Evolutionary conservation across 64 coral and sea anemone genomes (phyloP).

Genomic region (Stylophora pistillata): DNA sequence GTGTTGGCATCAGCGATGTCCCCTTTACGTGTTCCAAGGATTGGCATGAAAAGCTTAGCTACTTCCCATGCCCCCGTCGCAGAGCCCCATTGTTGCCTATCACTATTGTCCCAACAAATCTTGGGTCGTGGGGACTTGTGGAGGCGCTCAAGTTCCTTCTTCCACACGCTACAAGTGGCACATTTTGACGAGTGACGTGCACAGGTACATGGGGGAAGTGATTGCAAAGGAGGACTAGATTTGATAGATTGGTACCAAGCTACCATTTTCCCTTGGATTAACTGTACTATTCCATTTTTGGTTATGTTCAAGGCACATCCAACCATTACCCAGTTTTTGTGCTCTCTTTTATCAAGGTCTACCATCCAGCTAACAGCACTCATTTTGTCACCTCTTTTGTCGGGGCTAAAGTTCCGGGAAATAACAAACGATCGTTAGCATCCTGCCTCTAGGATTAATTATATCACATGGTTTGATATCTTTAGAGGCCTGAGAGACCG

Average conservation of each 20-base stretch:
- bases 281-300: slow-evolving; percentile 33
- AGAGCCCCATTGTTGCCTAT: slow-evolving; percentile 42
- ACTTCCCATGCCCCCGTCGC: slow-evolving; percentile 41
- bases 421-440: no score
- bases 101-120: slow-evolving; percentile 47
- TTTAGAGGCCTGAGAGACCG: no score
- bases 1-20: not conserved
- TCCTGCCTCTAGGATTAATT: no score
- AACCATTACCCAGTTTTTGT: slow-evolving; percentile 49
- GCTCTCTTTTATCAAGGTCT: slow-evolving; percentile 26
- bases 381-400: not conserved
- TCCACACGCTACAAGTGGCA: not conserved
- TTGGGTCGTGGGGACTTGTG: not conserved
- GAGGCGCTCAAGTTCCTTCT: slow-evolving; percentile 1
- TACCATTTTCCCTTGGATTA: slow-evolving; percentile 24
- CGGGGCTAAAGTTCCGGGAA: not conserved
- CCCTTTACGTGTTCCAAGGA: not conserved
- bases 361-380: not conserved
- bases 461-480: no score
- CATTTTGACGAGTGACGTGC: not conserved
- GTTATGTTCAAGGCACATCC: slow-evolving; percentile 42
- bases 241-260: slow-evolving; percentile 12
- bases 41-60: slow-evolving; percentile 66
- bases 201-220: not conserved
- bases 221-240: slow-evolving; percentile 1